These are phyloP conservation scores for Morphnarchus princeps DNA, from an alignment of 2,113 vertebrate genomes.

Conservation along the genomic window DNA sequence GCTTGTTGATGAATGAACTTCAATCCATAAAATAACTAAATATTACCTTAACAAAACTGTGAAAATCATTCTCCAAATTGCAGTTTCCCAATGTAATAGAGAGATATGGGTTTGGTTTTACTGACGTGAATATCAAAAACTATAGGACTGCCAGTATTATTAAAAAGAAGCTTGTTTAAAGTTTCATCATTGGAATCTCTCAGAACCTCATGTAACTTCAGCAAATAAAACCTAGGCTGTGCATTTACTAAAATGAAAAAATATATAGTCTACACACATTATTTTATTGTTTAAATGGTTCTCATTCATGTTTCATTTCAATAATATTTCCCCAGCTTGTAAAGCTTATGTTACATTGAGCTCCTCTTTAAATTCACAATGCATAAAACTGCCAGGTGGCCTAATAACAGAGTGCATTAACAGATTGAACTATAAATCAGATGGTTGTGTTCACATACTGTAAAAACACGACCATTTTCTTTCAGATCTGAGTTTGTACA, in stretches of 20 bases:
- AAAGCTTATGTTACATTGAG: conserved; percentile 84
- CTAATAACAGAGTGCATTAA: conserved; percentile 84
- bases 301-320: conserved; percentile 85
- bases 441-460: conserved; percentile 76
- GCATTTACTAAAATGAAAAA: conserved; percentile 76
- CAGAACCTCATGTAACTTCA: conserved; percentile 67
- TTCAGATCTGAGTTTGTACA: conserved; percentile 70
- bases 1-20: not conserved
- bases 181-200: conserved; percentile 41
- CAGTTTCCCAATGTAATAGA: conserved; percentile 21
- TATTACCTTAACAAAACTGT: not conserved
- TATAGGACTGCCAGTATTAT: not conserved
- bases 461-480: conserved; percentile 79
- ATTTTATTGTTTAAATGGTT: conserved; percentile 84
- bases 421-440: conserved; percentile 86
- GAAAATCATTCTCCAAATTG: not conserved
- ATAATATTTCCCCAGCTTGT: conserved; percentile 85
- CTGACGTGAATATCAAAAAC: conserved; percentile 13
- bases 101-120: conserved; percentile 23
- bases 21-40: not conserved
- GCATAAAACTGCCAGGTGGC: conserved; percentile 86
- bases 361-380: conserved; percentile 85
- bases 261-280: conserved; percentile 77
- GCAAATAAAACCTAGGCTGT: conserved; percentile 68
- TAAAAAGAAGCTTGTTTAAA: conserved; percentile 54